Evolutionary conservation across 2,888 invertebrate genomes (phyloP), one percentile per base, ranked within the genome.

Genomic region (Agrochola lychnidis): DNA sequence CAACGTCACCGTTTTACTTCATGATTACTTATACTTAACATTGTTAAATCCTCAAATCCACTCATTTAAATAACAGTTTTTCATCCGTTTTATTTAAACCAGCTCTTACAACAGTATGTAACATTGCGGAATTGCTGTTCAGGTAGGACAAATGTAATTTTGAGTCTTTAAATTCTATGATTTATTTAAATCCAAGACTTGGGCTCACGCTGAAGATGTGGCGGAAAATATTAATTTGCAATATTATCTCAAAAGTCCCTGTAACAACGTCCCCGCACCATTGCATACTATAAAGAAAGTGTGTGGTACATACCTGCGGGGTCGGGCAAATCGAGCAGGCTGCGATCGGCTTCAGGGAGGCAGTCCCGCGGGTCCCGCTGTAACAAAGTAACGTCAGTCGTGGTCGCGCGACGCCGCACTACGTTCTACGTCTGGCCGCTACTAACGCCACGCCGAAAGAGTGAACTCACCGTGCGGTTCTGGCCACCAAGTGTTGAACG

Each of bases 301-400:
- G 22, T n/a, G 51, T 9, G 45, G 10, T 76, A 88, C 92, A 91
- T 85, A 96, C 96, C 95, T 85, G 95, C 93, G 70, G 94, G 90
- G 85, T 96, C 95, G 71, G 94, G 91, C 87, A 95, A 88, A 83
- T 96, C 95, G 76, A 96, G 94, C 78, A 95, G 92, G 86, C 89
- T 94, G 83, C 94, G 93, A 64, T 96, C 96, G 85, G 94, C 92
- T 85, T 96, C 96, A 84, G 94, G 94, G 88, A 94, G 93, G 89
- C 93, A 83, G 88, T 96, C 96, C 80, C 95, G 93, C 80, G 92
- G 92, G 75, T 93, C 90, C 90, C 95, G 94, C 96, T 96, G 95
- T 48, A 90, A 92, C 79, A 89, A n/a, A 78, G 59, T 40, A 12
- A 51, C 63, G 86, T 87, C 63, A 88, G 81, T 9, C 51, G 73